A percentile compares a stretch with the other conserved stretches of the same genome.
Evolutionary conservation across 2,797 vertebrate genomes (phyloP).

Genomic region (Schizopygopsis pylzovi): DNA sequence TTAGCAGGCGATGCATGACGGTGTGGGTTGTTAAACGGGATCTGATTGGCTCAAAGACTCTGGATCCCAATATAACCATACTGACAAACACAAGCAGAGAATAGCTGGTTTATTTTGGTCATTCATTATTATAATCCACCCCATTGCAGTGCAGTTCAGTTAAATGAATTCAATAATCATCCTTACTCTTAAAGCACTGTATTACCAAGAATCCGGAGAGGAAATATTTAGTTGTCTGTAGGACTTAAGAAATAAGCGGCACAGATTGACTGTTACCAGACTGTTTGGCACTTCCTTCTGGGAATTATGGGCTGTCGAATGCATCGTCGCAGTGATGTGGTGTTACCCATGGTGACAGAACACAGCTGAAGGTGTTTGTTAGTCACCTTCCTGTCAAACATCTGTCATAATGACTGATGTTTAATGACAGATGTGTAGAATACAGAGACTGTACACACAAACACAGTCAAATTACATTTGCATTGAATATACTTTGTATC

Average conservation of each 20-base stretch:
- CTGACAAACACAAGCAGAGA: background rate
- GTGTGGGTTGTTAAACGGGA: background rate
- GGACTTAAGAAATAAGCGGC: conserved; percentile 11
- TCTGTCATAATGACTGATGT: conserved; percentile 8
- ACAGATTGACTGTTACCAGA: conserved; percentile 37
- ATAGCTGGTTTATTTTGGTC: background rate
- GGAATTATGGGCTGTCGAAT: conserved; percentile 40
- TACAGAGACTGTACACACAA: conserved; percentile 6
- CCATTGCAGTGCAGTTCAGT: background rate
- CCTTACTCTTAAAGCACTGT: background rate
- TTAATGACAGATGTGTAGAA: background rate
- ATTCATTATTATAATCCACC: background rate
- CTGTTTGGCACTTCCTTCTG: conserved; percentile 31
- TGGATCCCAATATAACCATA: background rate
- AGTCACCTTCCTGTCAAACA: conserved; percentile 38
- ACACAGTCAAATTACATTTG: background rate
- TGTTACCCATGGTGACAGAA: conserved; percentile 27
- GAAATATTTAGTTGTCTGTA: background rate
- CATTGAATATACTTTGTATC: background rate
- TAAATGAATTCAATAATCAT: background rate
- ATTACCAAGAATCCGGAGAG: background rate
- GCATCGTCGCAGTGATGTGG: background rate
- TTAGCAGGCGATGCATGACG: conserved; percentile 2
- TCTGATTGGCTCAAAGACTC: background rate
- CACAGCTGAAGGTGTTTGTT: conserved; percentile 37